phyloP scores from a whole-genome alignment of 53 echinoderm and acorn worm genomes.

The Patiria pectinifera region DNA sequence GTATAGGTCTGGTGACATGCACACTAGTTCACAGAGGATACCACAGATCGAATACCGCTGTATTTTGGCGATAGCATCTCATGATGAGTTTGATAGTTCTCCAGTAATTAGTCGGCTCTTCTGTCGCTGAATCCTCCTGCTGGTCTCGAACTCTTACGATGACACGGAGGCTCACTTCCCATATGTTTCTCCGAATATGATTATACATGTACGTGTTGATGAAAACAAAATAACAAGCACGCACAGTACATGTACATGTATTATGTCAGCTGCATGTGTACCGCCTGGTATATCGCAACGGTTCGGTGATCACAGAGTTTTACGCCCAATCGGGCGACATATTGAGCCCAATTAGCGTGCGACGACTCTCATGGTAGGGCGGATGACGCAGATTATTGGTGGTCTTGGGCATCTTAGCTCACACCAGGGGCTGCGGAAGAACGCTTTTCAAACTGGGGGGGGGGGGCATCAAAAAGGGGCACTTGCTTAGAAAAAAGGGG shows the following conservation, averaged over 20 bases:
- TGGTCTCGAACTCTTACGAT: background rate
- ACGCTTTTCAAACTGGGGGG: too few relatives aligned
- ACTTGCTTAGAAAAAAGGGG: too few relatives aligned
- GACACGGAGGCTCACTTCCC: background rate
- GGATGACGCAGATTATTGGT: background rate
- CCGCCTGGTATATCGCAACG: background rate
- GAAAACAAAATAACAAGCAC: background rate
- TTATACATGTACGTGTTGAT: background rate
- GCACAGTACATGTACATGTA: too few relatives aligned
- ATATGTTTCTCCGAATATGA: background rate
- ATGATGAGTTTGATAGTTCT: too few relatives aligned
- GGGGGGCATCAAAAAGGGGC: too few relatives aligned
- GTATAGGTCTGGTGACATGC: background rate
- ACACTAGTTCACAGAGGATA: background rate
- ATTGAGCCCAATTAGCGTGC: background rate
- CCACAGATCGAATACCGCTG: too few relatives aligned
- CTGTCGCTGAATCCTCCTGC: background rate
- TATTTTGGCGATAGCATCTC: too few relatives aligned
- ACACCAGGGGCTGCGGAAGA: too few relatives aligned
- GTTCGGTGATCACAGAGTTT: background rate
- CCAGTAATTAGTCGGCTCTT: too few relatives aligned
- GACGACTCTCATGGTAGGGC: background rate
- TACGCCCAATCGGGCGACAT: conserved; percentile 6
- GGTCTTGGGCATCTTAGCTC: too few relatives aligned
- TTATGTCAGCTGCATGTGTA: background rate